phyloP scores from a whole-genome alignment of 1,140 invertebrate species.

The Olivierus martensii region DNA sequence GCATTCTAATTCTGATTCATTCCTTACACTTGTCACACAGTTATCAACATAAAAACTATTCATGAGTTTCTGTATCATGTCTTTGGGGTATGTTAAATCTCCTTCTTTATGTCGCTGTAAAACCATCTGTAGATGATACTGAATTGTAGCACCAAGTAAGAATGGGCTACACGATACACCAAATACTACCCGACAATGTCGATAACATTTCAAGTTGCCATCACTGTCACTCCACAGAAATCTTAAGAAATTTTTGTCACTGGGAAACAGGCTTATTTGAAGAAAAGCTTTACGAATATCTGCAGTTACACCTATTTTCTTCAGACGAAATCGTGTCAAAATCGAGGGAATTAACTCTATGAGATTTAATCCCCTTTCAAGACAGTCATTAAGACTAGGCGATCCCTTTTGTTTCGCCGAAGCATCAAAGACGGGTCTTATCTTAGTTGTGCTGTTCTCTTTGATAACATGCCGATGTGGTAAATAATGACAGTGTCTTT shows the following conservation, averaged over 20 bases:
- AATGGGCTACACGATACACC: too few relatives aligned
- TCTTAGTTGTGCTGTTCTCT: slow-evolving; percentile 15
- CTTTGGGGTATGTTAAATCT: neutral
- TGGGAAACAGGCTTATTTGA: slow-evolving; percentile 9
- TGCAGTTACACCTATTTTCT: slow-evolving; percentile 2
- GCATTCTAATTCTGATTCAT: neutral
- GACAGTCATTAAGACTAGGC: slow-evolving; percentile 6
- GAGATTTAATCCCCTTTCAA: slow-evolving; percentile 10
- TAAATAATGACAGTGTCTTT: slow-evolving; percentile 22
- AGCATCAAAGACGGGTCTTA: slow-evolving; percentile 5
- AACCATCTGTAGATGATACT: slow-evolving; percentile 1
- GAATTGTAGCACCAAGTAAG: neutral
- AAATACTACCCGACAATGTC: too few relatives aligned
- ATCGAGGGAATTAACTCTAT: slow-evolving; percentile 20
- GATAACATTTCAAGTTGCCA: too few relatives aligned
- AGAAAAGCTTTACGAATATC: slow-evolving; percentile 18
- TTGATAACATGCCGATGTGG: slow-evolving; percentile 20
- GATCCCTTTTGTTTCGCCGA: slow-evolving; percentile 4
- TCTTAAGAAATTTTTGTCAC: too few relatives aligned
- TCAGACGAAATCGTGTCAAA: slow-evolving; percentile 16
- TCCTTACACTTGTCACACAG: neutral
- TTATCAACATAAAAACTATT: neutral
- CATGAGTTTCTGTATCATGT: neutral
- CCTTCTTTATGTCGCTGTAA: neutral
- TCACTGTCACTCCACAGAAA: too few relatives aligned